Percentiles rank a stretch among this genome's conserved stretches.
phyloP scores from a whole-genome alignment of 1,140 invertebrate genomes.

The Nomia melanderi region DNA sequence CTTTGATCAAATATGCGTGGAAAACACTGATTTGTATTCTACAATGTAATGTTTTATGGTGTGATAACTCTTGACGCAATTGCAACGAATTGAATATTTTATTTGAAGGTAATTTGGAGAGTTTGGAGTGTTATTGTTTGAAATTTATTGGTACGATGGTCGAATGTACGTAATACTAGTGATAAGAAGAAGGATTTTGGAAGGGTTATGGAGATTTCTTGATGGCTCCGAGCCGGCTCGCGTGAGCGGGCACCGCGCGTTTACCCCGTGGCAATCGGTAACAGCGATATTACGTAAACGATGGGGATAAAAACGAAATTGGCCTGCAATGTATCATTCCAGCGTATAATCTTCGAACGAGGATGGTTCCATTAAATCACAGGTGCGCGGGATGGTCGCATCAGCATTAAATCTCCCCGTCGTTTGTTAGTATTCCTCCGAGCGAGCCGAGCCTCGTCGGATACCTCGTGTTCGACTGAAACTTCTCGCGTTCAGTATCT shows the following conservation, averaged over 20 bases:
- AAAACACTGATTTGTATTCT: too few relatives aligned
- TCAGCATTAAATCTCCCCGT: constrained; percentile 13
- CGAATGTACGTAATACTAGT: too few relatives aligned
- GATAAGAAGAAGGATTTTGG: too few relatives aligned
- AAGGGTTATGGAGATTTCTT: background rate
- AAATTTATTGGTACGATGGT: too few relatives aligned
- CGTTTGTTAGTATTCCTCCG: background rate
- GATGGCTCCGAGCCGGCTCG: background rate
- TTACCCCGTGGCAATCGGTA: constrained; percentile 10
- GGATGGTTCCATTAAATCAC: constrained; percentile 26
- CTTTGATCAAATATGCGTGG: too few relatives aligned
- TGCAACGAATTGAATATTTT: too few relatives aligned
- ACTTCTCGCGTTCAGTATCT: background rate
- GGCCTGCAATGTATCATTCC: constrained; percentile 12
- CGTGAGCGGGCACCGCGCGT: background rate
- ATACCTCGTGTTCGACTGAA: background rate
- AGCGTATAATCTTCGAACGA: constrained; percentile 9
- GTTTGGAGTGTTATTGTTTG: too few relatives aligned
- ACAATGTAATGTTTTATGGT: too few relatives aligned
- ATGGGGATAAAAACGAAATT: constrained; percentile 12
- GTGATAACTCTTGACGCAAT: too few relatives aligned
- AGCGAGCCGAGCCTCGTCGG: too few relatives aligned
- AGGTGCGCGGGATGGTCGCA: constrained; percentile 1
- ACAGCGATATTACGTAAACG: constrained; percentile 34
- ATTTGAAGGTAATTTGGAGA: too few relatives aligned